Conservation (phyloP, 2,797 vertebrate genomes). For the Fistularia tabacaria region DNA sequence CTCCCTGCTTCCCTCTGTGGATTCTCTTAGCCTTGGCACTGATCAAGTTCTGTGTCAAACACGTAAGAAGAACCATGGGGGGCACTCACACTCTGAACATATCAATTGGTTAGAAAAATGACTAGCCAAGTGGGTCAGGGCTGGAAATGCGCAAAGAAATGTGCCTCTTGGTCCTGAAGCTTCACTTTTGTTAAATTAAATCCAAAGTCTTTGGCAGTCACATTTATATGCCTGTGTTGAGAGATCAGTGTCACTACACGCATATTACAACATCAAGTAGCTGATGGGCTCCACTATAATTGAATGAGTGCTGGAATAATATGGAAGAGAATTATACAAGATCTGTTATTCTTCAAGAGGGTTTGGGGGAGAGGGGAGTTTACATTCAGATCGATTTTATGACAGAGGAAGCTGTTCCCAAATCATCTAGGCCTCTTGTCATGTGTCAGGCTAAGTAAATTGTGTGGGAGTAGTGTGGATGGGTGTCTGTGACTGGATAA, state of each 20-base stretch:
- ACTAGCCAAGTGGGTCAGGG: constrained; percentile 41
- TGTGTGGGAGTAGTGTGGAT: constrained; percentile 46
- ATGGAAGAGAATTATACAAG: too few relatives aligned
- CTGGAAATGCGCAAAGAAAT: constrained; percentile 9
- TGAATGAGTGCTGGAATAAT: too few relatives aligned
- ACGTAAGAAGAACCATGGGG: constrained; percentile 10
- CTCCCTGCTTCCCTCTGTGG: too few relatives aligned
- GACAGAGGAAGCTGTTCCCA: constrained; percentile 27
- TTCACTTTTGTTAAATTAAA: constrained; percentile 39
- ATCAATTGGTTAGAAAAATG: constrained; percentile 34
- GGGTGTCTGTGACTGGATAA: constrained; percentile 57
- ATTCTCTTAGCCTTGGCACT: too few relatives aligned
- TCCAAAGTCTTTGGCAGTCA: constrained; percentile 26
- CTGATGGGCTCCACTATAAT: too few relatives aligned
- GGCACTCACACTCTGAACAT: constrained; percentile 26
- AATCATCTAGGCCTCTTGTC: constrained; percentile 36
- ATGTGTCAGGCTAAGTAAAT: constrained; percentile 53
- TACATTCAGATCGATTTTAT: constrained; percentile 43
- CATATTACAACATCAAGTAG: constrained; percentile 1
- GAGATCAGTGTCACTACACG: constrained; percentile 3
- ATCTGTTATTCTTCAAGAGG: constrained; percentile 34
- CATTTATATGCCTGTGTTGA: constrained; percentile 25
- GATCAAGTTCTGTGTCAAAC: constrained; percentile 22
- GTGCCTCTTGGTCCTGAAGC: constrained; percentile 15
- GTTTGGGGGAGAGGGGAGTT: constrained; percentile 4